A percentile compares a stretch with the other conserved stretches of the same genome.
These are phyloP conservation scores for Venusia cambrica DNA, from an alignment of 2,888 invertebrate species.

Conservation along the genomic window DNA sequence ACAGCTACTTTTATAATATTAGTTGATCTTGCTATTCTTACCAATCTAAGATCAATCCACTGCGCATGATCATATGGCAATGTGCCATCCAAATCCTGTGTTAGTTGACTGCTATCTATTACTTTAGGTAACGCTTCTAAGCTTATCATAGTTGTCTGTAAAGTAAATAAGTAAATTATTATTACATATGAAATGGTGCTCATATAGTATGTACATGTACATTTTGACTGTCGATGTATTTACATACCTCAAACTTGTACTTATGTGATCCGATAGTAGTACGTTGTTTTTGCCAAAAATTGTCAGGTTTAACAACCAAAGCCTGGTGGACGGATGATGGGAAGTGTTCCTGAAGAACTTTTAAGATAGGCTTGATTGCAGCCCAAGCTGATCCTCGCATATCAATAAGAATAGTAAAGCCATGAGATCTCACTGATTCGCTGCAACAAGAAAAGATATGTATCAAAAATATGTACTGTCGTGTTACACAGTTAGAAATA, in stretches of 20 bases:
- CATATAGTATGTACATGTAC: too few relatives aligned
- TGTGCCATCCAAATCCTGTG: conserved; percentile 95
- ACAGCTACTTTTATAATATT: too few relatives aligned
- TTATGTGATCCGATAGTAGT: conserved; percentile 98
- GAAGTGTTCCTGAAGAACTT: conserved; percentile 98
- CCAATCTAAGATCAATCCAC: conserved; percentile 96
- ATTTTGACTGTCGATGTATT: too few relatives aligned
- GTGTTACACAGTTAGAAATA: too few relatives aligned
- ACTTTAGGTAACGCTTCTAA: conserved; percentile 96
- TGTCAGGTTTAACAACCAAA: conserved; percentile 98
- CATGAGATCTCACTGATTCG: conserved; percentile 91
- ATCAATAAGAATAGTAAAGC: conserved; percentile 98
- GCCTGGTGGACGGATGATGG: conserved; percentile 95
- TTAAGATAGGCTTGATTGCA: conserved; percentile 97
- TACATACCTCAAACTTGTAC: conserved; percentile 97
- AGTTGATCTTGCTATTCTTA: too few relatives aligned
- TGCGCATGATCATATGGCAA: conserved; percentile 97
- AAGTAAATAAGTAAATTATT: conserved; percentile 35
- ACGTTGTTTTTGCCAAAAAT: conserved; percentile 99
- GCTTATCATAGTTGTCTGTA: conserved; percentile 97
- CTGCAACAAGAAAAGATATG: conserved; percentile 76
- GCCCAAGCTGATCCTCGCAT: conserved; percentile 98
- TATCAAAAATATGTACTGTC: too few relatives aligned
- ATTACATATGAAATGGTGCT: too few relatives aligned
- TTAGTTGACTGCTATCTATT: conserved; percentile 95